phyloP scores from a whole-genome alignment of 1,140 invertebrate species.

The Doryteuthis pealeii region DNA sequence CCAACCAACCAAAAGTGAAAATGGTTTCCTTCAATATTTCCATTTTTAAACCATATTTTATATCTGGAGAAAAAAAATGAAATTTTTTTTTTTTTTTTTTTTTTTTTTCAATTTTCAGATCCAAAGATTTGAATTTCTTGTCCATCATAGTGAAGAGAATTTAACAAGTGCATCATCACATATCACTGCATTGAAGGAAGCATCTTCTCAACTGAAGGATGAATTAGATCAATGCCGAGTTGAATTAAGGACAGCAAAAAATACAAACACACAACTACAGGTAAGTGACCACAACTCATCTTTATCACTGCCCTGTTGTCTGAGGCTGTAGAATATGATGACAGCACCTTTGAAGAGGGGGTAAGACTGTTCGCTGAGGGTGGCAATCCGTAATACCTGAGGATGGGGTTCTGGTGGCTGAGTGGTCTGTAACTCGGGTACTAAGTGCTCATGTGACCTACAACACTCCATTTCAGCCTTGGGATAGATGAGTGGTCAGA shows the following conservation, averaged over 20 bases:
- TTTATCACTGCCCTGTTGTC: not conserved
- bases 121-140: slow-evolving; percentile 38
- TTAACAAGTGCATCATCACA: slow-evolving; percentile 47
- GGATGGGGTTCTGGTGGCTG: too few relatives aligned
- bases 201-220: slow-evolving; percentile 36
- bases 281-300: slow-evolving; percentile 26
- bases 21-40: too few relatives aligned
- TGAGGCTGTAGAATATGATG: too few relatives aligned
- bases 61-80: too few relatives aligned
- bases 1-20: too few relatives aligned
- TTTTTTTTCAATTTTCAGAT: slow-evolving; percentile 33
- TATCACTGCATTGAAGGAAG: slow-evolving; percentile 45
- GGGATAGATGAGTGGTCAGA: too few relatives aligned
- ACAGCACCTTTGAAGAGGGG: not conserved
- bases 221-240: slow-evolving; percentile 47
- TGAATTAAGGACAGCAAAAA: slow-evolving; percentile 42
- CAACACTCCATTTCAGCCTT: too few relatives aligned
- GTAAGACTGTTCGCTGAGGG: not conserved
- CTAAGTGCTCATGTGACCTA: too few relatives aligned
- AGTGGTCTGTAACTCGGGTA: too few relatives aligned
- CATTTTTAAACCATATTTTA: too few relatives aligned
- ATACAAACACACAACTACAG: slow-evolving; percentile 34
- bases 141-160: slow-evolving; percentile 48
- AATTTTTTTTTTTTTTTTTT: too few relatives aligned
- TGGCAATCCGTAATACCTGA: too few relatives aligned